phyloP scores from a whole-genome alignment of 2,888 invertebrate species.

The Protula sp. region DNA sequence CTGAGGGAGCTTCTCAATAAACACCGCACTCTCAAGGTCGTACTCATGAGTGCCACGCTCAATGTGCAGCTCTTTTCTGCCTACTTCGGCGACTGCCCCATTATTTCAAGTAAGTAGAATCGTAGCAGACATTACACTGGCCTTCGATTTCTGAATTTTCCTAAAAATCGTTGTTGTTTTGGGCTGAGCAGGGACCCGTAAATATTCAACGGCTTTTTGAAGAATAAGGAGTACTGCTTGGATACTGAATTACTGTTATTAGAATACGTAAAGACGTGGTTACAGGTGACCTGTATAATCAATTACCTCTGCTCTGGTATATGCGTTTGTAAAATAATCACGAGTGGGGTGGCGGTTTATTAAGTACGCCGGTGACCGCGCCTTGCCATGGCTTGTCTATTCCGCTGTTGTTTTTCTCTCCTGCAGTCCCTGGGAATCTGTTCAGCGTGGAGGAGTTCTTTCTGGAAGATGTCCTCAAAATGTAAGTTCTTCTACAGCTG shows the following conservation, averaged over 20 bases:
- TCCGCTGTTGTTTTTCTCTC: no score
- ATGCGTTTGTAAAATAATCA: no score
- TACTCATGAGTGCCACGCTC: conserved; percentile 93
- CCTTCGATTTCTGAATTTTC: no score
- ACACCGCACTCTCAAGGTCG: conserved; percentile 69
- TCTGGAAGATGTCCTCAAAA: conserved; percentile 71
- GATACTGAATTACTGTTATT: not conserved
- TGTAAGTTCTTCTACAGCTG: conserved; percentile 42
- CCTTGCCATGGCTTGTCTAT: no score
- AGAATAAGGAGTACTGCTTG: not conserved
- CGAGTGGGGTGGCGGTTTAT: no score
- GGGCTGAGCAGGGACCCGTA: not conserved
- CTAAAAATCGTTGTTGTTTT: not conserved
- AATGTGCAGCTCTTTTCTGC: conserved; percentile 74
- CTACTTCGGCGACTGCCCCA: conserved; percentile 77
- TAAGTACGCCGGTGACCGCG: no score
- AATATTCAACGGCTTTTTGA: not conserved
- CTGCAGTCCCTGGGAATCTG: conserved; percentile 68
- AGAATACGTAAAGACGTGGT: no score
- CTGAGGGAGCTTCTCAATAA: conserved; percentile 69
- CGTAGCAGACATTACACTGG: no score
- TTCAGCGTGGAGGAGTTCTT: conserved; percentile 71
- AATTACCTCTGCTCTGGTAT: no score
- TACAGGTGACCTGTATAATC: no score
- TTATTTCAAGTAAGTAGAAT: conserved; percentile 60